phyloP scores from a whole-genome alignment of 2,888 invertebrate species.

The Sarcophaga carnaria region DNA sequence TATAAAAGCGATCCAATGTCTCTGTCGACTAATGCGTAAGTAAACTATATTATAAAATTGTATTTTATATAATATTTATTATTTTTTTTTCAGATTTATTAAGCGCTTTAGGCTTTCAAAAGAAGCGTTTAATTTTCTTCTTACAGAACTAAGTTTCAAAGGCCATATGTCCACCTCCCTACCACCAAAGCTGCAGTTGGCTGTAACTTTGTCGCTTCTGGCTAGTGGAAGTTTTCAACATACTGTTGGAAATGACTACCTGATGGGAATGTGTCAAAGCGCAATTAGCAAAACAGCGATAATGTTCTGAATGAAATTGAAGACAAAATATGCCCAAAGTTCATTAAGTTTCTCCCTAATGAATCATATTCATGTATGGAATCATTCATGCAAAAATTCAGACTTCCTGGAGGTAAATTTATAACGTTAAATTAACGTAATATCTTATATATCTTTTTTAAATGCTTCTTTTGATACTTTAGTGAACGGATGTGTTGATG shows the following conservation, averaged over 20 bases:
- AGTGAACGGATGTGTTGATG: conserved; percentile 7
- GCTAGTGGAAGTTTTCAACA: no score
- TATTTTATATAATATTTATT: neutral
- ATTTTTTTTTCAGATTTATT: conserved; percentile 14
- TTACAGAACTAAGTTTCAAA: conserved; percentile 8
- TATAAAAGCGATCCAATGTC: conserved; percentile 3
- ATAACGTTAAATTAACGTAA: neutral
- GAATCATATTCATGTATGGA: conserved; percentile 24
- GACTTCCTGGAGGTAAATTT: conserved; percentile 40
- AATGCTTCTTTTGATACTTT: neutral
- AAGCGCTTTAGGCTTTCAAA: conserved; percentile 43
- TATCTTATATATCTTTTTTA: neutral
- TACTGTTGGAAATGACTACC: conserved; percentile 33
- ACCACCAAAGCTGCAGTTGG: conserved; percentile 23
- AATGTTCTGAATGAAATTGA: conserved; percentile 14
- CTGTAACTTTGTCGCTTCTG: neutral
- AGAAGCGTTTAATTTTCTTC: conserved; percentile 33
- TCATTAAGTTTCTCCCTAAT: conserved; percentile 29
- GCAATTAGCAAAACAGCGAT: conserved; percentile 22
- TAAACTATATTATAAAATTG: conserved; percentile 5
- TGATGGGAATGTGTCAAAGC: neutral
- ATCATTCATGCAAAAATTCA: conserved; percentile 35
- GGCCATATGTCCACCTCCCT: neutral
- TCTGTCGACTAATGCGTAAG: conserved; percentile 15
- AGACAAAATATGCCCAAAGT: neutral